These are phyloP conservation scores for Globia sparganii DNA, from an alignment of 2,888 invertebrate genomes.

Conservation along the genomic window DNA sequence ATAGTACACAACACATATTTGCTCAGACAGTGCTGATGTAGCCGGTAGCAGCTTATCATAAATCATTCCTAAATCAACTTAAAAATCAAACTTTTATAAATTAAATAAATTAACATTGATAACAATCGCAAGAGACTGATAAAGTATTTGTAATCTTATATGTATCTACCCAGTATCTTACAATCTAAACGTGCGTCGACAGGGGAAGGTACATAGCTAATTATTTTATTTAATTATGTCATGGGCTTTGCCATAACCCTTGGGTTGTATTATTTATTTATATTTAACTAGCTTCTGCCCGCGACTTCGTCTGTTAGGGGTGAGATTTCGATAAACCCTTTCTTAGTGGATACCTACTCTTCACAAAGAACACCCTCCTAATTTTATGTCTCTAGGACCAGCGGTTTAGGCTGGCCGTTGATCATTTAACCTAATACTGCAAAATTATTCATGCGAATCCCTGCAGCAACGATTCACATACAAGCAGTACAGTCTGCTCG, in stretches of 20 bases:
- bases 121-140: neutral
- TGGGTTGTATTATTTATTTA: neutral
- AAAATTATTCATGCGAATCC: too few relatives aligned
- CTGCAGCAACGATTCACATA: too few relatives aligned
- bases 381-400: too few relatives aligned
- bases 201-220: neutral
- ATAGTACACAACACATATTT: constrained; percentile 13
- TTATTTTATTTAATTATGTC: neutral
- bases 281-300: too few relatives aligned
- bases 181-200: neutral
- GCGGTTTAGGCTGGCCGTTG: too few relatives aligned
- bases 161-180: neutral
- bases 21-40: constrained; percentile 13
- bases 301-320: too few relatives aligned
- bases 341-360: too few relatives aligned
- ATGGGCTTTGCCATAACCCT: neutral
- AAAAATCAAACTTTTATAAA: constrained; percentile 2
- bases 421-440: too few relatives aligned
- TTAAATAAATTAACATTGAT: constrained; percentile 32
- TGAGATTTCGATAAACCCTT: too few relatives aligned
- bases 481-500: too few relatives aligned
- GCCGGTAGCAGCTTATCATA: constrained; percentile 13
- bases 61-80: neutral
- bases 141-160: neutral
- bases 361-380: too few relatives aligned